These are phyloP conservation scores for Rhynchonycteris naso DNA, from an alignment of 2,797 vertebrate genomes.

Conservation along the genomic window DNA sequence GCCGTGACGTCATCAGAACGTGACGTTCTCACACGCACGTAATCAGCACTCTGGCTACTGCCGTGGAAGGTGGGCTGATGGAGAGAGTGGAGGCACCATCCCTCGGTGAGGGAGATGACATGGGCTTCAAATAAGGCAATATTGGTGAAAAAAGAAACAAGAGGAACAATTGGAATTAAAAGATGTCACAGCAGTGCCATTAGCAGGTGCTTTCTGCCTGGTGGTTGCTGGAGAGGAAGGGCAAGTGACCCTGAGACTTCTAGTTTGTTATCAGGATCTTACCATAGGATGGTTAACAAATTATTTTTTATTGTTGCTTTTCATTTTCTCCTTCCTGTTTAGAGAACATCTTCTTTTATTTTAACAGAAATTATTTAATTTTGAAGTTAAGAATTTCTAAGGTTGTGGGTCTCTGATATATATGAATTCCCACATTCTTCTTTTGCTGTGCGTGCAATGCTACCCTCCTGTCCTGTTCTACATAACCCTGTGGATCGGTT, in stretches of 20 bases:
- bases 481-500: not conserved
- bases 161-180: not conserved
- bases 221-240: not conserved
- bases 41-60: not conserved
- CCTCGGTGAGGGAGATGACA: not conserved
- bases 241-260: not conserved
- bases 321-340: not conserved
- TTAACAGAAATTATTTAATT: not conserved
- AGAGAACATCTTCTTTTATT: not conserved
- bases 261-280: not conserved
- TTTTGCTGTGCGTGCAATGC: not conserved
- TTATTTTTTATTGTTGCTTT: not conserved
- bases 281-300: not conserved
- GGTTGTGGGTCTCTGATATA: not conserved
- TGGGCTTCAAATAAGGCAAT: not conserved
- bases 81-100: not conserved
- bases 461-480: not conserved
- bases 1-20: accelerated
- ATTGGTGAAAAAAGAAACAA: not conserved
- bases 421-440: not conserved
- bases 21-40: accelerated
- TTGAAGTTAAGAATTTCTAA: conserved; percentile 2
- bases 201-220: not conserved
- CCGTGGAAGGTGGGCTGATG: not conserved
- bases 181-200: not conserved